Conservation (phyloP, 2,888 invertebrate species). For the Pseudanteris insignis region DNA sequence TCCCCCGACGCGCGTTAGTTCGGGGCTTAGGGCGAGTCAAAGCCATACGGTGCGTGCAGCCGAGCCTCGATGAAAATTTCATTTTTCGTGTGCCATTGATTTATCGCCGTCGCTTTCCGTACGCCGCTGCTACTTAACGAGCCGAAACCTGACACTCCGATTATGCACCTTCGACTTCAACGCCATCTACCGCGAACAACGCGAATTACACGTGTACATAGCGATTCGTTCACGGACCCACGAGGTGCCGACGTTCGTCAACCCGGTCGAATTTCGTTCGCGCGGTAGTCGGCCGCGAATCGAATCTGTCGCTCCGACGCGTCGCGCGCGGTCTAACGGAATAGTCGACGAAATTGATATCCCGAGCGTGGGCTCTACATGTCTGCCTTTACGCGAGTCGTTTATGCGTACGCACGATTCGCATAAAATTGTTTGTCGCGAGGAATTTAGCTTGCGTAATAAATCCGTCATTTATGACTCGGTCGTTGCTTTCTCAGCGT, state of each 20-base stretch:
- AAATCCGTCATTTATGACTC: constrained; percentile 52
- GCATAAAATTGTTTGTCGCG: constrained; percentile 37
- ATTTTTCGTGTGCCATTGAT: constrained; percentile 34
- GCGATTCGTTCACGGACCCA: no score
- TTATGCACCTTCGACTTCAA: no score
- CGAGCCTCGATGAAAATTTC: constrained; percentile 42
- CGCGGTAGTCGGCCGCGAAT: no score
- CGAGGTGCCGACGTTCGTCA: no score
- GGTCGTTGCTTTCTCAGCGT: constrained; percentile 36
- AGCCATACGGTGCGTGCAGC: constrained; percentile 41
- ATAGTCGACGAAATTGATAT: no score
- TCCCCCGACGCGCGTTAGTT: constrained; percentile 45
- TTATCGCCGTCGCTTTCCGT: constrained; percentile 35
- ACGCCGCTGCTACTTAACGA: constrained; percentile 21
- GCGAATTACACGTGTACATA: constrained; percentile 25
- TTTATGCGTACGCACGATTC: constrained; percentile 33
- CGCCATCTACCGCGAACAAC: constrained; percentile 20
- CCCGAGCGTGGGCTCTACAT: background rate
- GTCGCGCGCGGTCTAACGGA: no score
- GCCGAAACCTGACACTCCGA: no score
- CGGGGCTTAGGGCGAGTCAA: constrained; percentile 44
- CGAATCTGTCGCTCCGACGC: no score
- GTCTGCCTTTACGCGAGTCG: constrained; percentile 14
- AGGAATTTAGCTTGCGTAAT: no score
- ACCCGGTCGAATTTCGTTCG: constrained; percentile 9